phyloP scores from a whole-genome alignment of 2,113 vertebrate species.

The Saccopteryx leptura region DNA sequence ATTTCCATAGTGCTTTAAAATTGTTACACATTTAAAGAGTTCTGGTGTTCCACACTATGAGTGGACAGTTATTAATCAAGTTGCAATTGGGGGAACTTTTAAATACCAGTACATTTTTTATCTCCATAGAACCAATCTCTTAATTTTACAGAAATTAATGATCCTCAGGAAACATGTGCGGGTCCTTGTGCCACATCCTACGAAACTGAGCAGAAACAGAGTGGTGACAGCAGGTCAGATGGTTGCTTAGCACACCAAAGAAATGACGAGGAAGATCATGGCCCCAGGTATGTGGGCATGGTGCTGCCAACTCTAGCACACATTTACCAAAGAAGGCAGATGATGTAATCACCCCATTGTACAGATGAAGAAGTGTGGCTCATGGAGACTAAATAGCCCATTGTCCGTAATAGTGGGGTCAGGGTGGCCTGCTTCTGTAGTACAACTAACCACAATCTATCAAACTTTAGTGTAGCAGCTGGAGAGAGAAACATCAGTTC shows the following conservation, averaged over 20 bases:
- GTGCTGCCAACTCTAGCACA: neutral
- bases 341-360: neutral
- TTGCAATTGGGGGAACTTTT: neutral
- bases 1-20: neutral
- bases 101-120: neutral
- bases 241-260: neutral
- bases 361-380: neutral
- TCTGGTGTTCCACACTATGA: neutral
- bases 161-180: slow-evolving; percentile 63
- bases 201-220: slow-evolving; percentile 70
- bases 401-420: neutral
- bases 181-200: neutral
- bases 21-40: neutral
- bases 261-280: slow-evolving; percentile 66
- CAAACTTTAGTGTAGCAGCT: neutral
- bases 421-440: neutral
- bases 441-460: neutral
- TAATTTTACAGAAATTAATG: slow-evolving; percentile 69
- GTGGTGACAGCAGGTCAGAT: neutral
- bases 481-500: neutral
- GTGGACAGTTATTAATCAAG: neutral
- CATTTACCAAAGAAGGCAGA: fast-evolving
- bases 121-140: neutral
- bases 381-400: fast-evolving
- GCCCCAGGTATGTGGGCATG: slow-evolving; percentile 81